Base-by-base conservation (phyloP, 2,888 invertebrate genomes). In the Bhutanitis thaidina region DNA sequence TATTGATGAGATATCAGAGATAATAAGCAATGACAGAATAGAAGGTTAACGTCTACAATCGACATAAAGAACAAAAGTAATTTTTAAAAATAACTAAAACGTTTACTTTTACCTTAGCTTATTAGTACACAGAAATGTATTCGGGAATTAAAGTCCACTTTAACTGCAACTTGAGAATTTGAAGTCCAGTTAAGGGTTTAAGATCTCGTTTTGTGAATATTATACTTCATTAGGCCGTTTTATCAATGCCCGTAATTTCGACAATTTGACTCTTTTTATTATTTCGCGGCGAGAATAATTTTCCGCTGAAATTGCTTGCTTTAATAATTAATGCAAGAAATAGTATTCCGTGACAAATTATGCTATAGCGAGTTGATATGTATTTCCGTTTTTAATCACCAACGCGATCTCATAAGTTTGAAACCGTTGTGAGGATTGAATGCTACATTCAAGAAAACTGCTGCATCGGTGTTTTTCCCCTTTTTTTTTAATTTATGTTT, bases 141-240 rank as follows among this genome's bases (percentile, higher is more conserved):
- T 13, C 14, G 16, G 12, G 16, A 9, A 13, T 20, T 34, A 14
- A 32, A 20, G 43, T 37, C 43, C 37, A 43, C 12, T 37, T 38
- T 4, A 38, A 32, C 20, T 43, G 43, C 36, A 41, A 43, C 38
- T 41, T 7, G 37, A 49, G 37, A 43, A 32, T 10, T 1, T 10
- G 9, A 8, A 36, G 12, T 13, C 9, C 35, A 13, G 29, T 41
- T n/a, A n/a, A n/a, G n/a, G n/a, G n/a, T 41, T 36, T 7, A 41
- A 1, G 35, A 41, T 29, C 41, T 43, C 32, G 32, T 43, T 49
- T 43, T 38, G 43, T 43, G 25, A 49, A 49, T 49, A 49, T 49
- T 49, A 38, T 43, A 43, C 37, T 32, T 20, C 29, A 34, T 43
- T 32, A 49, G 13, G 14, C 43, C 37, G 32, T 37, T 43, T 49